Percentiles rank a stretch among this genome's conserved stretches.
phyloP scores from a whole-genome alignment of 2,888 invertebrate species.

The Dasysyrphus albostriatus region DNA sequence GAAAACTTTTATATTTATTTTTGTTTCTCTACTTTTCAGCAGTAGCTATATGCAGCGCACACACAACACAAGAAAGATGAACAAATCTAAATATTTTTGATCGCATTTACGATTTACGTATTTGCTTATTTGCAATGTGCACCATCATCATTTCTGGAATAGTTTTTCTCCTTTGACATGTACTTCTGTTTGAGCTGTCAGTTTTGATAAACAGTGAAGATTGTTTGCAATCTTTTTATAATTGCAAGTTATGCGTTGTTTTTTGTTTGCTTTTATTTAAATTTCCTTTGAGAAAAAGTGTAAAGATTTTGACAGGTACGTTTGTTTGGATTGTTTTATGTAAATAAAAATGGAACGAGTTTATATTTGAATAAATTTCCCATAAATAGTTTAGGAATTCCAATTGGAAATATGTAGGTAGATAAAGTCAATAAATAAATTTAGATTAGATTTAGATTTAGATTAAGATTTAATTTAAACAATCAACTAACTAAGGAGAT shows the following conservation, averaged over 20 bases:
- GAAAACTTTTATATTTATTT: slow-evolving; percentile 17
- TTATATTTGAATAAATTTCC: neutral
- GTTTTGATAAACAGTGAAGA: slow-evolving; percentile 28
- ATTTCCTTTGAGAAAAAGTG: slow-evolving; percentile 1
- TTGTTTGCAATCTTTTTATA: slow-evolving; percentile 14
- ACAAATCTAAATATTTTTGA: slow-evolving; percentile 46
- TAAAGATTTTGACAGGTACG: slow-evolving; percentile 22
- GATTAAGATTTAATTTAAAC: no score
- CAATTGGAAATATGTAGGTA: neutral
- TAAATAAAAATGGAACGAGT: neutral
- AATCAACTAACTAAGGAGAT: no score
- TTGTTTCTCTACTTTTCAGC: neutral
- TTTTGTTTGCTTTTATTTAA: neutral
- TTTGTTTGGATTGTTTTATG: neutral
- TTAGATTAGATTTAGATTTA: no score
- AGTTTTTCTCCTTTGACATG: slow-evolving; percentile 35
- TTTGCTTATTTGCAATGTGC: slow-evolving; percentile 39
- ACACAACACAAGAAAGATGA: slow-evolving; percentile 25
- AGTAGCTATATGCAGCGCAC: neutral
- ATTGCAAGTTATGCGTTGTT: neutral
- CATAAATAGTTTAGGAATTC: neutral
- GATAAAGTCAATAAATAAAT: neutral
- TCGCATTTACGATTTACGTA: slow-evolving; percentile 15
- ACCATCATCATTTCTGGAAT: slow-evolving; percentile 11
- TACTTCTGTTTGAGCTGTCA: slow-evolving; percentile 51